phyloP scores from a whole-genome alignment of 2,888 invertebrate species.

The Callosobruchus maculatus region DNA sequence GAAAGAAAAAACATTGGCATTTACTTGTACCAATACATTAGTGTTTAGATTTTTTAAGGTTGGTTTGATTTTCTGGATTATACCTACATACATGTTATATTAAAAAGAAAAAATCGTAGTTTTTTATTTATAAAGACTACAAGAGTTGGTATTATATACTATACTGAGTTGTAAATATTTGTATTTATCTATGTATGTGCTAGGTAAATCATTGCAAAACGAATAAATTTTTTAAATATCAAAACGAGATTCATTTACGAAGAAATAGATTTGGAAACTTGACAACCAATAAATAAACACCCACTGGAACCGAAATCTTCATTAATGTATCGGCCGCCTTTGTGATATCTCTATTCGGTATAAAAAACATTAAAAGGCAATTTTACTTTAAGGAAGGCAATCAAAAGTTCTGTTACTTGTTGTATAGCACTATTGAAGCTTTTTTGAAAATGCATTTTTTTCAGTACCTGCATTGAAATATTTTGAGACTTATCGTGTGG shows the following conservation, averaged over 20 bases:
- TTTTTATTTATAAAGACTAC: slow-evolving; percentile 1
- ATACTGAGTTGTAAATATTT: slow-evolving; percentile 23
- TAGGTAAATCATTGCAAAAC: slow-evolving; percentile 14
- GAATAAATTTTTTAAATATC: slow-evolving; percentile 20
- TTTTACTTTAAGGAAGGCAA: no score
- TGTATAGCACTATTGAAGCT: no score
- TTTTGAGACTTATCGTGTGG: no score
- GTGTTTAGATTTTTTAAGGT: neutral
- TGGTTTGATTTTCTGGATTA: neutral
- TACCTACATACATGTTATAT: slow-evolving; percentile 5
- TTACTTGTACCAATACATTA: neutral
- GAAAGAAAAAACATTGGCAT: neutral
- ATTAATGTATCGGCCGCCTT: no score
- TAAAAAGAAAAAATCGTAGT: slow-evolving; percentile 9
- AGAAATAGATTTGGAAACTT: no score
- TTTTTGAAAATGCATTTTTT: no score
- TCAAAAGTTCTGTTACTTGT: no score
- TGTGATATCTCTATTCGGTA: no score
- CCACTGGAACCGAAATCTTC: no score
- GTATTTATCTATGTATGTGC: slow-evolving; percentile 20
- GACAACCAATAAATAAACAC: no score
- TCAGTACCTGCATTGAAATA: no score
- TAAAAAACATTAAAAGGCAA: no score
- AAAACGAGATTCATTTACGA: neutral
- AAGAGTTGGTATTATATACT: slow-evolving; percentile 19